These are phyloP conservation scores for Cynoglossus semilaevis DNA, from an alignment of 2,113 vertebrate species.

Conservation along the genomic window DNA sequence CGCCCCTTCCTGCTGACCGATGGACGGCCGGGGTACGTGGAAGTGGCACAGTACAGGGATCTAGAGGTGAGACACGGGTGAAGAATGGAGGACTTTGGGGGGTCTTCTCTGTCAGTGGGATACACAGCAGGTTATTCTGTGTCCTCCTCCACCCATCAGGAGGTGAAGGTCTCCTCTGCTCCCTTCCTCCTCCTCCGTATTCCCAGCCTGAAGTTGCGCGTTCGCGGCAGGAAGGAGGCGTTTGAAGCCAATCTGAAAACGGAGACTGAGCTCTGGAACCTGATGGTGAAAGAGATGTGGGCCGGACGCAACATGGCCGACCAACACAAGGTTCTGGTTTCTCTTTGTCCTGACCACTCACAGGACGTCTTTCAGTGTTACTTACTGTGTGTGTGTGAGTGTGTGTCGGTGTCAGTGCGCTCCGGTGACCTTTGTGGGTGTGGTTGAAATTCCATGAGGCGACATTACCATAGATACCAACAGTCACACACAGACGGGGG, in stretches of 20 bases:
- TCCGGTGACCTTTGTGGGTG: constrained; percentile 33
- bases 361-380: neutral
- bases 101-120: constrained; percentile 49
- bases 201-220: constrained; percentile 87
- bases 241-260: constrained; percentile 95
- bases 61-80: constrained; percentile 80
- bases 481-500: constrained; percentile 7
- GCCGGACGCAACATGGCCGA: constrained; percentile 91
- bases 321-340: constrained; percentile 85
- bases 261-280: constrained; percentile 92
- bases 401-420: constrained; percentile 1
- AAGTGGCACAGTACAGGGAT: constrained; percentile 89
- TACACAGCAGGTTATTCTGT: neutral
- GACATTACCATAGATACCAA: constrained; percentile 13
- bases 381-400: neutral
- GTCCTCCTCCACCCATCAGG: constrained; percentile 67
- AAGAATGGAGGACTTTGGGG: too few relatives aligned
- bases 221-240: constrained; percentile 78
- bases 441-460: constrained; percentile 35
- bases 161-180: constrained; percentile 85
- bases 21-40: constrained; percentile 84
- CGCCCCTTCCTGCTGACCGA: constrained; percentile 89
- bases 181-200: constrained; percentile 86
- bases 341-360: too few relatives aligned
- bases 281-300: constrained; percentile 99